A percentile compares a stretch with the other conserved stretches of the same genome.
phyloP scores from a whole-genome alignment of 2,797 vertebrate genomes.

The Megalops cyprinoides region DNA sequence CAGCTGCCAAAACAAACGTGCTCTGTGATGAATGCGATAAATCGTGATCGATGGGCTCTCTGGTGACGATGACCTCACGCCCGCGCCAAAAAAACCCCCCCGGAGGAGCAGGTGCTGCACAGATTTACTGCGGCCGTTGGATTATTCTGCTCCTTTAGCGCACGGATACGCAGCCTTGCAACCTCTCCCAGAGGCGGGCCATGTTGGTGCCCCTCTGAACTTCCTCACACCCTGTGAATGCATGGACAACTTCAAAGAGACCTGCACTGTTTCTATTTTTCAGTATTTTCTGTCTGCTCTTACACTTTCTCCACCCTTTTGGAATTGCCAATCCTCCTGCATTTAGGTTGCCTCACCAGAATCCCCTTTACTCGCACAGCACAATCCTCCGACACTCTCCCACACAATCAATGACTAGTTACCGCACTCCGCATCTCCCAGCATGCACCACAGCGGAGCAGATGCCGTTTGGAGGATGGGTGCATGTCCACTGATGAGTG shows the following conservation, averaged over 20 bases:
- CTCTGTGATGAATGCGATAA: slow-evolving; percentile 71
- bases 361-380: no score
- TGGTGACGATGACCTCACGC: slow-evolving; percentile 72
- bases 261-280: no score
- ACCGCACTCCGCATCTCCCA: no score
- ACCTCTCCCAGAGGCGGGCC: background rate
- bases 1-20: slow-evolving; percentile 78
- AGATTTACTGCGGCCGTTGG: slow-evolving; percentile 65
- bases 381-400: no score
- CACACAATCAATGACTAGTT: no score
- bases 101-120: slow-evolving; percentile 74
- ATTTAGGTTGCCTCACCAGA: no score
- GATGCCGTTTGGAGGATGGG: no score
- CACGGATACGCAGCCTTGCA: slow-evolving; percentile 45
- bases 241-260: background rate
- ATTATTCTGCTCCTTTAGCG: slow-evolving; percentile 50
- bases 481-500: no score
- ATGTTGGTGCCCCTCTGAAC: background rate
- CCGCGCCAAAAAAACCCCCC: slow-evolving; percentile 53
- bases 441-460: no score
- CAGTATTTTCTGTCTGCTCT: no score
- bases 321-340: no score
- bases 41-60: slow-evolving; percentile 73
- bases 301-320: no score
- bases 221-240: background rate